Percentiles rank a stretch among this genome's conserved stretches.
These are phyloP conservation scores for Drosophila gaucha DNA, from an alignment of 2,888 invertebrate genomes.

Conservation along the genomic window DNA sequence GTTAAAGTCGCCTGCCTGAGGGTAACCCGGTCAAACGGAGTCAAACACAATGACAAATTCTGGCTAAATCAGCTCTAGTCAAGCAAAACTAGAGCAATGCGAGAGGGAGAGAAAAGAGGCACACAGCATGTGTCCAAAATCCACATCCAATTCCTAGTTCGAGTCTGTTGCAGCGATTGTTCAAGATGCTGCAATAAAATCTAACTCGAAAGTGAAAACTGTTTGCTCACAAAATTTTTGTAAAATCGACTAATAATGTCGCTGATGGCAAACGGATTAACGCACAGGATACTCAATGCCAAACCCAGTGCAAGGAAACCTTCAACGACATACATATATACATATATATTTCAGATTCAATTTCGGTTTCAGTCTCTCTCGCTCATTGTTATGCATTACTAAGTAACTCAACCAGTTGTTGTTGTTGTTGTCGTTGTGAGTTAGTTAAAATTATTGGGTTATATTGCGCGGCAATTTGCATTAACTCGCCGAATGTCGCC, in stretches of 20 bases:
- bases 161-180: constrained; percentile 66
- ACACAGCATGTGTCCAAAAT: constrained; percentile 58
- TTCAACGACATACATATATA: background rate
- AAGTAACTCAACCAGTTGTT: constrained; percentile 55
- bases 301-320: constrained; percentile 18
- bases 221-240: background rate
- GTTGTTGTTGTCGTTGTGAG: constrained; percentile 39
- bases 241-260: constrained; percentile 82
- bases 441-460: constrained; percentile 79
- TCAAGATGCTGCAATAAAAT: constrained; percentile 84
- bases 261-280: constrained; percentile 83
- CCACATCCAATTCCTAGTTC: constrained; percentile 29
- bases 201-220: constrained; percentile 72
- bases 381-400: constrained; percentile 72
- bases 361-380: constrained; percentile 12
- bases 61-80: constrained; percentile 53
- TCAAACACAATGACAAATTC: constrained; percentile 50
- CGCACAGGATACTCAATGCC: constrained; percentile 48
- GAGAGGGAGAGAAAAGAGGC: background rate
- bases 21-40: constrained; percentile 44
- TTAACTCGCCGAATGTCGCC: constrained; percentile 64
- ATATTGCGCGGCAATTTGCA: constrained; percentile 82
- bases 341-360: constrained; percentile 10
- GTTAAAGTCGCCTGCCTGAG: constrained; percentile 20
- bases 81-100: constrained; percentile 58